Conservation (phyloP, 2,797 vertebrate species). For the Chelon auratus region DNA sequence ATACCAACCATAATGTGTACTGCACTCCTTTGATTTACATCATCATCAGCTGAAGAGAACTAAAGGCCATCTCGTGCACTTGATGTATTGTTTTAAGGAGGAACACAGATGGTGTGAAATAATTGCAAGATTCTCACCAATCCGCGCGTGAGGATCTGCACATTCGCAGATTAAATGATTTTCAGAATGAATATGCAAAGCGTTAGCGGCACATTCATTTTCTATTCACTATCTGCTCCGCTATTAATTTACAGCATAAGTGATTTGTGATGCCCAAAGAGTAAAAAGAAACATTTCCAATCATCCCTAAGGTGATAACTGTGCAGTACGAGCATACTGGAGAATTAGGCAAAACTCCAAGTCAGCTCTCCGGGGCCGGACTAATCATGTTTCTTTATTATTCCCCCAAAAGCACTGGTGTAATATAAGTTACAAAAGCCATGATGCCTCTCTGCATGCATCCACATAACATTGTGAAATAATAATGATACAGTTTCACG, state of each 20-base stretch:
- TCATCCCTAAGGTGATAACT: constrained; percentile 77
- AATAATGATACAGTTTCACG: constrained; percentile 62
- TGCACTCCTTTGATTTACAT: constrained; percentile 31
- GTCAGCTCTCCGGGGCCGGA: constrained; percentile 75
- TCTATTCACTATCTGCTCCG: constrained; percentile 58
- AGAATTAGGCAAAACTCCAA: constrained; percentile 79
- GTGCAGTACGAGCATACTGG: constrained; percentile 60
- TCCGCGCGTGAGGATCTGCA: constrained; percentile 48
- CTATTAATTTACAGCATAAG: constrained; percentile 77
- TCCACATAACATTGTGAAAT: constrained; percentile 64
- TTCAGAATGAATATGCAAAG: constrained; percentile 65
- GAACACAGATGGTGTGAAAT: constrained; percentile 52
- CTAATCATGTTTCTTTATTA: constrained; percentile 77
- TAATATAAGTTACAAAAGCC: constrained; percentile 63
- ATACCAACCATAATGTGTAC: constrained; percentile 7
- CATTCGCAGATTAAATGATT: constrained; percentile 49
- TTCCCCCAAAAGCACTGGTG: constrained; percentile 68
- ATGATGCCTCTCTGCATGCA: constrained; percentile 62
- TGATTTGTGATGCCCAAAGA: constrained; percentile 77
- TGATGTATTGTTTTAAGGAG: constrained; percentile 38
- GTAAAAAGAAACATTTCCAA: constrained; percentile 67
- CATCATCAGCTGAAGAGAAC: constrained; percentile 13
- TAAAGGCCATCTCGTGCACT: constrained; percentile 4
- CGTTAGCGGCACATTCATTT: constrained; percentile 45
- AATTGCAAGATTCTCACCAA: constrained; percentile 45